These are phyloP conservation scores for Sacculina carcini DNA, from an alignment of 2,888 invertebrate genomes.

Conservation along the genomic window DNA sequence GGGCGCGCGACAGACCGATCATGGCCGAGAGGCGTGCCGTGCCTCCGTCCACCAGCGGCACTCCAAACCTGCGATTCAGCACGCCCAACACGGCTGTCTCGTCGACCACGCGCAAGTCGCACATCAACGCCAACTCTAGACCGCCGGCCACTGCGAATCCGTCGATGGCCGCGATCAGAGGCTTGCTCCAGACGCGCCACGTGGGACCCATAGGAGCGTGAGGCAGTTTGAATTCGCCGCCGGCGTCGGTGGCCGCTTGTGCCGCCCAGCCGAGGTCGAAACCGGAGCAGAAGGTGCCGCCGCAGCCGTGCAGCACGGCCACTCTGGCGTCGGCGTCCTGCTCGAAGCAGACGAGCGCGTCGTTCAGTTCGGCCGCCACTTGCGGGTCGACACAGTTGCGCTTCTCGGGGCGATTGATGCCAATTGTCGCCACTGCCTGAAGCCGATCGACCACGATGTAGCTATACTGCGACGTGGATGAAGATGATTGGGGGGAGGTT, in stretches of 20 bases:
- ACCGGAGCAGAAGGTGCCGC: slow-evolving; percentile 83
- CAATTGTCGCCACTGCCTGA: slow-evolving; percentile 35
- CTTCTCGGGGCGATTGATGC: slow-evolving; percentile 58
- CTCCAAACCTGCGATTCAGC: slow-evolving; percentile 38
- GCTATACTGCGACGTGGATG: too few relatives aligned
- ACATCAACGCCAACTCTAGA: slow-evolving; percentile 65
- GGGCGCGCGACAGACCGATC: slow-evolving; percentile 56
- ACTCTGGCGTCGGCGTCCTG: slow-evolving; percentile 38
- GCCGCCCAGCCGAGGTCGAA: slow-evolving; percentile 53
- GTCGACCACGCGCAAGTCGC: slow-evolving; percentile 68
- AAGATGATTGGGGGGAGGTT: too few relatives aligned
- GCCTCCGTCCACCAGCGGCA: slow-evolving; percentile 57
- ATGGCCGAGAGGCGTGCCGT: slow-evolving; percentile 54
- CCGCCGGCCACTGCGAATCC: slow-evolving; percentile 78
- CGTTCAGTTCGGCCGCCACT: slow-evolving; percentile 37
- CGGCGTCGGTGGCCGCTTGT: too few relatives aligned
- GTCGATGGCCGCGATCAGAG: slow-evolving; percentile 61
- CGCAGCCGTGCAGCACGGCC: slow-evolving; percentile 59
- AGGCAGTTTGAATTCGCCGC: slow-evolving; percentile 13
- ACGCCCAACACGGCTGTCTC: slow-evolving; percentile 64
- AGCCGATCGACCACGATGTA: not conserved
- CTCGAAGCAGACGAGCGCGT: slow-evolving; percentile 32
- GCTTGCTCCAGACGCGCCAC: slow-evolving; percentile 30
- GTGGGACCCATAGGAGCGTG: too few relatives aligned
- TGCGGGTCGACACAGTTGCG: slow-evolving; percentile 52